Conservation (phyloP, 2,113 vertebrate species). For the Catagonus wagneri region DNA sequence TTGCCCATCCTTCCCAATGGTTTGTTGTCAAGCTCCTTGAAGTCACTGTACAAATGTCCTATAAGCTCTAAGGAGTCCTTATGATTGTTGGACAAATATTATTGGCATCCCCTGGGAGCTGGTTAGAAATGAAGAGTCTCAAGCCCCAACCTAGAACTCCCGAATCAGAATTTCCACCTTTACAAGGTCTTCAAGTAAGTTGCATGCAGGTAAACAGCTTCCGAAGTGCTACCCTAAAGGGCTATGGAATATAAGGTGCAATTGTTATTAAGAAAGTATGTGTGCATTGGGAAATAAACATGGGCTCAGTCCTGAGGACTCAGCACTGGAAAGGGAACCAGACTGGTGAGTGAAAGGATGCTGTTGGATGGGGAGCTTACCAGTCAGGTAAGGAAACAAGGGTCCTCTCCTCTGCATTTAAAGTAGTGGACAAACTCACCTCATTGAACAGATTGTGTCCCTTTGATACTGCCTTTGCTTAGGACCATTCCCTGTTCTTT, state of each 20-base stretch:
- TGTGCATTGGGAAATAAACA: background rate
- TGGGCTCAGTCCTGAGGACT: background rate
- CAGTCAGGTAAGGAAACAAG: background rate
- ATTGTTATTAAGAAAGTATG: background rate
- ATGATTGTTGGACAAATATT: background rate
- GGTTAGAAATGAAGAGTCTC: background rate
- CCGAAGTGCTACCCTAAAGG: background rate
- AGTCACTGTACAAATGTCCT: background rate
- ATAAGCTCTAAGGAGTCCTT: background rate
- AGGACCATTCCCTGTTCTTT: background rate
- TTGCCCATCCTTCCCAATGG: background rate
- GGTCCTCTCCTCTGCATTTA: background rate
- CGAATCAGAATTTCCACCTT: background rate
- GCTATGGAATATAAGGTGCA: background rate
- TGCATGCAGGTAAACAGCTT: background rate
- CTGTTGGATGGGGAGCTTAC: no score
- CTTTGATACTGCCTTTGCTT: background rate
- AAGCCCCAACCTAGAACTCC: background rate
- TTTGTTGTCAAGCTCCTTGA: background rate
- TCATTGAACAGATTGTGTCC: no score
- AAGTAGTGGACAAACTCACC: no score
- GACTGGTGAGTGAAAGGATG: background rate
- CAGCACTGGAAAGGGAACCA: background rate
- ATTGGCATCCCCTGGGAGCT: background rate
- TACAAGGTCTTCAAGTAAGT: background rate